These are phyloP conservation scores for Plectrocnemia conspersa DNA, from an alignment of 1,140 invertebrate species.

Conservation along the genomic window DNA sequence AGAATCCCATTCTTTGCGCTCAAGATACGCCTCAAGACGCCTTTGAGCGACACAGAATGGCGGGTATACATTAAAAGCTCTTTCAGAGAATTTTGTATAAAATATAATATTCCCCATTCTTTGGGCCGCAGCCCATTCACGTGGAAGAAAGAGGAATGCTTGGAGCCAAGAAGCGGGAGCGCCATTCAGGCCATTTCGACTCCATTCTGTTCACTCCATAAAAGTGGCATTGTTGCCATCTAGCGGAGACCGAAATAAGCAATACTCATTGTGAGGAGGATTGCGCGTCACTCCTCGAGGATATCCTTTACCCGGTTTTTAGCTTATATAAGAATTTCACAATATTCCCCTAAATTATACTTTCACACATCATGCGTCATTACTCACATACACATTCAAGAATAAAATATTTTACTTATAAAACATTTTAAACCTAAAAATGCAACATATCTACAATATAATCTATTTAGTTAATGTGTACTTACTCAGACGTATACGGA, in stretches of 20 bases:
- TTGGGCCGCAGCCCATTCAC: conserved; percentile 30
- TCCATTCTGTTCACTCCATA: conserved; percentile 36
- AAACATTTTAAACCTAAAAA: background rate
- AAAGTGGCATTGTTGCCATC: conserved; percentile 37
- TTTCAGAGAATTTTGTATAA: conserved; percentile 36
- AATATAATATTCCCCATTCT: conserved; percentile 35
- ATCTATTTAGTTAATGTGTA: background rate
- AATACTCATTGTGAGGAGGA: conserved; percentile 32
- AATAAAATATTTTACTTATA: conserved; percentile 5
- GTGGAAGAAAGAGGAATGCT: conserved; percentile 35
- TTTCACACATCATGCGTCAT: conserved; percentile 1
- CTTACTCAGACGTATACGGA: background rate
- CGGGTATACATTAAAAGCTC: conserved; percentile 34
- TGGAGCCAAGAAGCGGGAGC: conserved; percentile 33
- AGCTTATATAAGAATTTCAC: too few relatives aligned
- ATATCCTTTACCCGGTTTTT: too few relatives aligned
- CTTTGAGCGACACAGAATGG: conserved; percentile 30
- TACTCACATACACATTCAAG: background rate
- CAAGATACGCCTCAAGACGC: conserved; percentile 28
- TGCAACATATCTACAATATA: background rate
- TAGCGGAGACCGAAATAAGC: conserved; percentile 35
- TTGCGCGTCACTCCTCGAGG: conserved; percentile 25
- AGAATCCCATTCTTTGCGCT: conserved; percentile 32
- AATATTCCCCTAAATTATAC: too few relatives aligned
- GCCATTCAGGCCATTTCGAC: conserved; percentile 35